Percentiles rank a stretch among this genome's conserved stretches.
Conservation (phyloP, 2,888 invertebrate species). For the Melanophora roralis region DNA sequence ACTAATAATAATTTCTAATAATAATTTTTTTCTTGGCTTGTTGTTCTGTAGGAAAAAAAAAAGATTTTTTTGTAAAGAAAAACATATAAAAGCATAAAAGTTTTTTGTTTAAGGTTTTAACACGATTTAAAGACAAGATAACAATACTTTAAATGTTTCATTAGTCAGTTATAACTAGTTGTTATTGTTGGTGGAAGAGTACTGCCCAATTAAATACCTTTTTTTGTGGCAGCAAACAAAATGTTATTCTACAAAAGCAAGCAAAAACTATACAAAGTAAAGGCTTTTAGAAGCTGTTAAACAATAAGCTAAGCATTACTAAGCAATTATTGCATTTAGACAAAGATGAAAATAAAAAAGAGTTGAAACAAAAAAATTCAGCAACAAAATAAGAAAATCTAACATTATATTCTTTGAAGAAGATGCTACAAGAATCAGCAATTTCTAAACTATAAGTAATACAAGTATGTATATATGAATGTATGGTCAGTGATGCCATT, state of each 20-base stretch:
- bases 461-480: too few species aligned
- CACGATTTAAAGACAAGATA: slow-evolving; percentile 49
- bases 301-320: slow-evolving; percentile 58
- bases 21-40: too few species aligned
- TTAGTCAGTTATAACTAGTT: slow-evolving; percentile 10
- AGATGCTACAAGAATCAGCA: slow-evolving; percentile 11
- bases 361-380: background rate
- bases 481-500: too few species aligned
- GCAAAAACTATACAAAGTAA: slow-evolving; percentile 24
- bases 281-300: slow-evolving; percentile 57
- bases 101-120: slow-evolving; percentile 13
- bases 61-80: background rate
- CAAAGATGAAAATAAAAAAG: slow-evolving; percentile 30
- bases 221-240: background rate
- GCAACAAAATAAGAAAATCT: background rate
- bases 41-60: background rate
- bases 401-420: background rate
- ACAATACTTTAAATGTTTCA: slow-evolving; percentile 40
- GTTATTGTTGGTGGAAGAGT: slow-evolving; percentile 30
- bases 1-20: too few species aligned
- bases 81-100: slow-evolving; percentile 44
- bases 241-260: background rate
- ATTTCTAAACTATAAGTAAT: slow-evolving; percentile 28
- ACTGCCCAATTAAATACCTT: slow-evolving; percentile 50
- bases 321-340: slow-evolving; percentile 54